Evolutionary conservation across 2,113 vertebrate species (phyloP).

Genomic region (Oryzias melastigma): DNA sequence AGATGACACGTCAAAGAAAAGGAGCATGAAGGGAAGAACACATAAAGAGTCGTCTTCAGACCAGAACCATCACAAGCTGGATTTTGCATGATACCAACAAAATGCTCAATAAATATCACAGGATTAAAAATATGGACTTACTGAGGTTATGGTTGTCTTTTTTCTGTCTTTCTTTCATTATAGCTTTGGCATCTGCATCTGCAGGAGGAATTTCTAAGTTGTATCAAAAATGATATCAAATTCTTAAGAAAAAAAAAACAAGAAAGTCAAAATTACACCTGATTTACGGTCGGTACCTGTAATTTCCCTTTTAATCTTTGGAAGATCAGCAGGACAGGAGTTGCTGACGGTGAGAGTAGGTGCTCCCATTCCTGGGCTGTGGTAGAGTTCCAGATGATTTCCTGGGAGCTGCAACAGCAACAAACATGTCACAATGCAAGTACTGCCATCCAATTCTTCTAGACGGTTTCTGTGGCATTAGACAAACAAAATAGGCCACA

Average conservation of each 20-base stretch:
- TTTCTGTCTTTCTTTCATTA: constrained; percentile 89
- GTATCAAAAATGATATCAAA: not conserved
- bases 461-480: not conserved
- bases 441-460: not conserved
- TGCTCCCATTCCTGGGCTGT: constrained; percentile 75
- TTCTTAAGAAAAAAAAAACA: not conserved
- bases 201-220: constrained; percentile 23
- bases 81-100: not conserved
- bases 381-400: constrained; percentile 85
- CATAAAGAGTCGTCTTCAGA: too few species aligned
- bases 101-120: not conserved
- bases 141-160: constrained; percentile 95
- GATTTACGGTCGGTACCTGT: constrained; percentile 66
- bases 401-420: constrained; percentile 76
- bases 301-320: constrained; percentile 86
- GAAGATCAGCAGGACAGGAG: constrained; percentile 89
- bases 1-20: not conserved
- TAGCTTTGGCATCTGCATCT: constrained; percentile 69
- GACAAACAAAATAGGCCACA: not conserved
- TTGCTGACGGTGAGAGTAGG: constrained; percentile 84
- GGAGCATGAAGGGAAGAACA: not conserved
- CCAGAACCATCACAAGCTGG: not conserved
- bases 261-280: too few species aligned
- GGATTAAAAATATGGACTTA: constrained; percentile 64
- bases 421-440: constrained; percentile 1